Percentiles rank a stretch among this genome's conserved stretches.
phyloP scores from a whole-genome alignment of 2,113 vertebrate genomes.

The Shinisaurus crocodilurus region DNA sequence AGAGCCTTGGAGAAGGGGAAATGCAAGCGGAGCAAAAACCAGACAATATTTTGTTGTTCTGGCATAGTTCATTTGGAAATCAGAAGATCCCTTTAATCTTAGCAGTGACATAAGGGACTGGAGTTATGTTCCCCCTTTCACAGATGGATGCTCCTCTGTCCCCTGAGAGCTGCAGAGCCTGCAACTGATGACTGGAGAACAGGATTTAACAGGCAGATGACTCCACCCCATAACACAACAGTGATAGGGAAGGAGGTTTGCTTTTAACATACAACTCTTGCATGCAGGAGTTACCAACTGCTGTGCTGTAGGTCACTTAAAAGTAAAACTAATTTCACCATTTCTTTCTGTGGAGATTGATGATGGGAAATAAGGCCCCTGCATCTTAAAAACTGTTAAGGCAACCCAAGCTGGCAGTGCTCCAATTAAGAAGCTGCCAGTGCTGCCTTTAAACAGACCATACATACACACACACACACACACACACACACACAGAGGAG shows the following conservation, averaged over 20 bases:
- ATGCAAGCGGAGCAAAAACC: not conserved
- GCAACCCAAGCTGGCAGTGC: not conserved
- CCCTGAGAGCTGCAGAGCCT: not conserved
- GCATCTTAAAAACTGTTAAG: conserved; percentile 1
- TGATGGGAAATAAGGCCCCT: not conserved
- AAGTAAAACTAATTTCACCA: conserved; percentile 29
- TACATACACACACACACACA: not conserved
- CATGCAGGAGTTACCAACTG: not conserved
- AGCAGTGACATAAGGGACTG: not conserved
- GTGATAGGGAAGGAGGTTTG: not conserved
- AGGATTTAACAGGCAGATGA: not conserved
- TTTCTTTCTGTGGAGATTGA: conserved; percentile 3
- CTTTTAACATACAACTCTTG: not conserved
- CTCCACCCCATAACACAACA: not conserved
- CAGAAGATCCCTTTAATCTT: not conserved
- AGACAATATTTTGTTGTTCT: not conserved
- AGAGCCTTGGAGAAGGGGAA: too few species aligned
- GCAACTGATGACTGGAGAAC: not conserved
- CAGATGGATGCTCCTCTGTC: not conserved
- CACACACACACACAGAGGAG: not conserved
- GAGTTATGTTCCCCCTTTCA: not conserved
- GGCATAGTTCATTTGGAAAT: not conserved
- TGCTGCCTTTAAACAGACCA: not conserved
- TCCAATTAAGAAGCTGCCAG: not conserved
- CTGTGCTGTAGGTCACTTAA: conserved; percentile 1